Percentiles rank a stretch among this genome's conserved stretches.
Evolutionary conservation across 2,888 invertebrate genomes (phyloP).

Genomic region (Sabellastarte sp.): DNA sequence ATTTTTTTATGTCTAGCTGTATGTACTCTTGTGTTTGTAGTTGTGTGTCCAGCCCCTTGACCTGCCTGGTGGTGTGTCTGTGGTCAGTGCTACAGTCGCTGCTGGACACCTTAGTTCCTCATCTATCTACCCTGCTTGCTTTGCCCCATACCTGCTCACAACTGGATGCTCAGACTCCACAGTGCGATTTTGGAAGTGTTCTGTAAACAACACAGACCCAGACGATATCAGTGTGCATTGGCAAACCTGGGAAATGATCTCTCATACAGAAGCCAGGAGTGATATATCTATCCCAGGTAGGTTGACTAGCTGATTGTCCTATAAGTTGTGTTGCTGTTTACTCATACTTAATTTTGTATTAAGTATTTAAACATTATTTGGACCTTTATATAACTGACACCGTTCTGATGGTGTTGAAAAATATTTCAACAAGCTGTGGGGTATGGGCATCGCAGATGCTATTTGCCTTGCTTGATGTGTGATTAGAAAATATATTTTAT

Average conservation of each 20-base stretch:
- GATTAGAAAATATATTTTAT: no score
- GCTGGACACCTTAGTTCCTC: conserved; percentile 97
- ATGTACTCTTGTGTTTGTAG: conserved; percentile 63
- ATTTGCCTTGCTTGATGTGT: no score
- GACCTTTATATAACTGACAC: no score
- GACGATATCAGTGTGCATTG: background rate
- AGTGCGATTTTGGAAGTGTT: conserved; percentile 64
- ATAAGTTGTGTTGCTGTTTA: no score
- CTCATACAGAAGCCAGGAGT: conserved; percentile 66
- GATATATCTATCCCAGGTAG: conserved; percentile 76
- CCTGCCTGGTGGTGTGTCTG: conserved; percentile 85
- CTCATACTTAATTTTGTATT: no score
- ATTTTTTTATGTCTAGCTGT: no score
- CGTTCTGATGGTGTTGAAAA: no score
- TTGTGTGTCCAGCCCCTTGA: conserved; percentile 87
- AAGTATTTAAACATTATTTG: no score
- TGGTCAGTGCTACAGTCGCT: conserved; percentile 89
- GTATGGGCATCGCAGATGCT: no score
- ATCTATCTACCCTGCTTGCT: conserved; percentile 97
- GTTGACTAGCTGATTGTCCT: no score
- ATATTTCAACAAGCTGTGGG: no score
- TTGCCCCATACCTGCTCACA: conserved; percentile 92
- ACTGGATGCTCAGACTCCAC: conserved; percentile 94
- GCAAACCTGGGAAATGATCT: conserved; percentile 66
- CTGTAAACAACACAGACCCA: background rate